phyloP scores from a whole-genome alignment of 2,797 vertebrate species.

The Synanceia verrucosa region DNA sequence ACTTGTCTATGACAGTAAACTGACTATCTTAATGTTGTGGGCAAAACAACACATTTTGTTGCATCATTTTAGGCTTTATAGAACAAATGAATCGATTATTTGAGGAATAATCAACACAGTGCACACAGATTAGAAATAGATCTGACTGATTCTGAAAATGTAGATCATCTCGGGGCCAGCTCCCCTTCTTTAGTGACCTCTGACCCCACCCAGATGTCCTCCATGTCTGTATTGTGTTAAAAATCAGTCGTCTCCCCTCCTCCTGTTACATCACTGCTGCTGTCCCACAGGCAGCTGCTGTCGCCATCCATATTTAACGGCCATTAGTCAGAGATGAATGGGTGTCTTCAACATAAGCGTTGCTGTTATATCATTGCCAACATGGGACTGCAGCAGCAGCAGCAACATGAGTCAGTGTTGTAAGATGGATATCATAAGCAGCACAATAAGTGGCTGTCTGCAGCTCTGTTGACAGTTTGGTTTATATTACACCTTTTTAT shows the following conservation, averaged over 20 bases:
- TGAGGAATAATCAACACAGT: background rate
- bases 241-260: conserved; percentile 43
- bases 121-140: background rate
- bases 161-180: conserved; percentile 2
- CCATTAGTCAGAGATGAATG: conserved; percentile 68
- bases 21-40: background rate
- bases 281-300: conserved; percentile 70
- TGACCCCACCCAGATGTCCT: conserved; percentile 72
- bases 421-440: conserved; percentile 8
- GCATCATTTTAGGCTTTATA: background rate
- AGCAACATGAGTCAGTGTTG: conserved; percentile 21
- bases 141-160: background rate
- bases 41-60: background rate
- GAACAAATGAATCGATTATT: no score
- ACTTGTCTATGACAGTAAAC: background rate
- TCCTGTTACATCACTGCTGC: conserved; percentile 71
- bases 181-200: conserved; percentile 44
- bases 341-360: conserved; percentile 34
- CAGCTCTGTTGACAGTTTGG: background rate
- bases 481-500: background rate
- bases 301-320: conserved; percentile 71
- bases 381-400: conserved; percentile 17
- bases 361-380: conserved; percentile 40
- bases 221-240: conserved; percentile 53
- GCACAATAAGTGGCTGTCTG: conserved; percentile 12